A percentile compares a stretch with the other conserved stretches of the same genome.
These are phyloP conservation scores for Morpho deidamia DNA, from an alignment of 2,888 invertebrate species.

Conservation along the genomic window DNA sequence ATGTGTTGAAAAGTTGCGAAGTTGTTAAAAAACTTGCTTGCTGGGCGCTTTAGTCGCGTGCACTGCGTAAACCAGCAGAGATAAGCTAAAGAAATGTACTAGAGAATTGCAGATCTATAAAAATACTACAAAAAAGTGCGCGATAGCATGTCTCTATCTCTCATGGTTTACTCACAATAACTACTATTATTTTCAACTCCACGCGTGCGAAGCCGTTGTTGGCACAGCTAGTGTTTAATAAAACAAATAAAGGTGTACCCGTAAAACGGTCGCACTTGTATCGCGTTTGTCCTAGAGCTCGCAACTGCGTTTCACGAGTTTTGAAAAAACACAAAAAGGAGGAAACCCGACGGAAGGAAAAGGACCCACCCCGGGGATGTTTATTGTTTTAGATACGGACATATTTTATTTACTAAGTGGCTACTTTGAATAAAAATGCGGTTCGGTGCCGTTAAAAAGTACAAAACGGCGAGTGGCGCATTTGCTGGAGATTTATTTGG, in stretches of 20 bases:
- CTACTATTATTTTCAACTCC: too few species aligned
- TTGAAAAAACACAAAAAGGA: constrained; percentile 36
- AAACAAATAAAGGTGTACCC: constrained; percentile 2
- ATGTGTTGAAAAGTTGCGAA: too few species aligned
- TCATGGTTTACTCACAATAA: too few species aligned
- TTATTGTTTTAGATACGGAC: constrained; percentile 66
- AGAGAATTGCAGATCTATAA: too few species aligned
- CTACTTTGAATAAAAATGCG: constrained; percentile 76
- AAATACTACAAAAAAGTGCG: too few species aligned
- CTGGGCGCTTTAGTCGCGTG: too few species aligned
- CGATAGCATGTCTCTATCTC: too few species aligned
- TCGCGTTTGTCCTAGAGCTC: constrained; percentile 23
- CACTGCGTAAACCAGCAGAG: too few species aligned
- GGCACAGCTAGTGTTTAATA: too few species aligned
- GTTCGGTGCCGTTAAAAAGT: constrained; percentile 68
- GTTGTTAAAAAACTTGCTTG: too few species aligned
- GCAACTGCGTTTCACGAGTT: constrained; percentile 37
- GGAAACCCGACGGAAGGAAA: constrained; percentile 39
- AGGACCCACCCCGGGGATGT: constrained; percentile 61
- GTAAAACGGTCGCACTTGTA: constrained; percentile 17
- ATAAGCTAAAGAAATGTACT: too few species aligned
- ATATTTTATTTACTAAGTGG: constrained; percentile 77
- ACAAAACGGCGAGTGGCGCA: constrained; percentile 44
- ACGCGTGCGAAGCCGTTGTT: too few species aligned
- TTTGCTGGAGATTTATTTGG: constrained; percentile 49